Conservation (phyloP, 1,140 invertebrate species). For the Trichoplusia ni region DNA sequence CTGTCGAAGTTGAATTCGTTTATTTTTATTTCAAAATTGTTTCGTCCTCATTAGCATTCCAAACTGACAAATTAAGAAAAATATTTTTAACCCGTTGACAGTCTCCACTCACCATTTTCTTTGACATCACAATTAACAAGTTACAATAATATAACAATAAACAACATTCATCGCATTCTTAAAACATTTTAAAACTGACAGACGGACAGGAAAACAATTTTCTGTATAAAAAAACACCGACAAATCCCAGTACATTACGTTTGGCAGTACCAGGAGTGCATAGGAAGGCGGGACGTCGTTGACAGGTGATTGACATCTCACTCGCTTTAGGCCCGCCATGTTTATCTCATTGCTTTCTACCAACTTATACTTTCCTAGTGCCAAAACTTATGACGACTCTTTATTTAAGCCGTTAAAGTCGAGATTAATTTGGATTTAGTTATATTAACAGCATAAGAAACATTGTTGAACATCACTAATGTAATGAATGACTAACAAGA, state of each 20-base stretch:
- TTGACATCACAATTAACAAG: constrained; percentile 27
- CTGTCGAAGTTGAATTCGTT: too few species aligned
- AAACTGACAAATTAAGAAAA: background rate
- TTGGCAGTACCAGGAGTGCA: constrained; percentile 70
- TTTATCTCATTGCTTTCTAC: constrained; percentile 71
- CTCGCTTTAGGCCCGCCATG: constrained; percentile 66
- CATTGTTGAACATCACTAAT: constrained; percentile 68
- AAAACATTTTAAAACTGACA: constrained; percentile 36
- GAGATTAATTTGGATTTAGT: constrained; percentile 15
- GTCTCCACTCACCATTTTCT: constrained; percentile 8
- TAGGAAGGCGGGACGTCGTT: constrained; percentile 70
- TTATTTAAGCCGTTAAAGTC: constrained; percentile 35
- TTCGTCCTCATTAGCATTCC: background rate
- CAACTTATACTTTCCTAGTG: constrained; percentile 36
- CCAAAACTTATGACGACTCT: constrained; percentile 3
- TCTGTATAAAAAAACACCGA: constrained; percentile 28
- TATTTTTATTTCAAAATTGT: too few species aligned
- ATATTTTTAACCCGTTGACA: constrained; percentile 23
- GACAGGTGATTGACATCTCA: constrained; percentile 80
- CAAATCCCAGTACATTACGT: constrained; percentile 64
- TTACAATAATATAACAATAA: constrained; percentile 24
- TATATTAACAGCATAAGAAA: constrained; percentile 2
- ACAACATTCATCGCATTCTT: constrained; percentile 32
- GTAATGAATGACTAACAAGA: constrained; percentile 78
- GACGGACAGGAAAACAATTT: constrained; percentile 36